Conservation (phyloP, 2,113 vertebrate genomes). For the Hystrix brachyura region DNA sequence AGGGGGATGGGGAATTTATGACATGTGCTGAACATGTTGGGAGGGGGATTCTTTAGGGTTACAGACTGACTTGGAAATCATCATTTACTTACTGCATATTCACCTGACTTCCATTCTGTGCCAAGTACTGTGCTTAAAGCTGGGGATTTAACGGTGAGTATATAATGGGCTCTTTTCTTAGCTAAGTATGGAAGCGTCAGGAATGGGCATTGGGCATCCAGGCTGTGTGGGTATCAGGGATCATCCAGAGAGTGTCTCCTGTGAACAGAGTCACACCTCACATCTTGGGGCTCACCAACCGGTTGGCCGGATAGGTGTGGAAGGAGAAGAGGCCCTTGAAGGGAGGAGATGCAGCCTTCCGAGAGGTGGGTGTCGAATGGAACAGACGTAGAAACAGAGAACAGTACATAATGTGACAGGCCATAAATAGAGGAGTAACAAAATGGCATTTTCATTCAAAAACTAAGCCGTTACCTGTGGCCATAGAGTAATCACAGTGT, state of each 20-base stretch:
- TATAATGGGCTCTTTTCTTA: background rate
- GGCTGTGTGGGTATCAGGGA: background rate
- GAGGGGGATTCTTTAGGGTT: background rate
- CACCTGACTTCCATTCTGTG: background rate
- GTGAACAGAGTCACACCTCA: background rate
- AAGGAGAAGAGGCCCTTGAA: background rate
- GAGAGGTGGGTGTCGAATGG: background rate
- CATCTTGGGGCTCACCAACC: background rate
- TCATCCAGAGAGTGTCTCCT: background rate
- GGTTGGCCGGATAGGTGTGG: background rate
- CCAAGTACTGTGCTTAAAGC: background rate
- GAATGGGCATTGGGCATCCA: background rate
- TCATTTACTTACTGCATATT: background rate
- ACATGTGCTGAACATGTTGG: background rate
- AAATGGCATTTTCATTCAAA: background rate
- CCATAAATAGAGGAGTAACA: background rate
- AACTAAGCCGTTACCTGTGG: background rate
- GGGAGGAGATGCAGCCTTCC: background rate
- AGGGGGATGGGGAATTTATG: background rate
- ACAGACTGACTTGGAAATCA: background rate
- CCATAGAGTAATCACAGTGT: background rate
- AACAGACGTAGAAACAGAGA: background rate
- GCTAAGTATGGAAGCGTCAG: background rate
- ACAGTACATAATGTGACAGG: background rate
- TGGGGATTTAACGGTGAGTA: background rate